Conservation (phyloP, 2,113 vertebrate species). For the Pachycephala philippinensis region DNA sequence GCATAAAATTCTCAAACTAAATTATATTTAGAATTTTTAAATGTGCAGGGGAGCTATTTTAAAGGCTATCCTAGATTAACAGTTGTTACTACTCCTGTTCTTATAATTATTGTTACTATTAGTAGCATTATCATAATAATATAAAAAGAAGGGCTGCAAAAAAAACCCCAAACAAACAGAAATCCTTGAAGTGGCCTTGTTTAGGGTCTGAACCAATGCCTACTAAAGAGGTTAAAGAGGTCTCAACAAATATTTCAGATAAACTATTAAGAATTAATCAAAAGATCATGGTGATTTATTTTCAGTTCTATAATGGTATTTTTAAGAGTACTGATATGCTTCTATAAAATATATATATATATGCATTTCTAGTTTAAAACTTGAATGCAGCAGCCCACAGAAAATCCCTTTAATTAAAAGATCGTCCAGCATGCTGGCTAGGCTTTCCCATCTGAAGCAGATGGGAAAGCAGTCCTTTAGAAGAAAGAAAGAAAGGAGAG, state of each 20-base stretch:
- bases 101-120: not conserved
- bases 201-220: not conserved
- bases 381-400: not conserved
- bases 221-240: not conserved
- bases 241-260: not conserved
- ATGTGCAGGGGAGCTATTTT: not conserved
- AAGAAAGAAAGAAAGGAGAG: not conserved
- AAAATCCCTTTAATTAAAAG: conserved; percentile 17
- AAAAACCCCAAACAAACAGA: not conserved
- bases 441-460: not conserved
- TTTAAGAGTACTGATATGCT: not conserved
- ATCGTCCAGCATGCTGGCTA: not conserved
- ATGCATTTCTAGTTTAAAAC: not conserved
- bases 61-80: conserved; percentile 41
- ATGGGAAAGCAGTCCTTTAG: not conserved
- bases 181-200: not conserved
- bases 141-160: not conserved
- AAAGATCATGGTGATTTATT: not conserved
- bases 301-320: not conserved
- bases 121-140: not conserved
- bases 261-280: not conserved
- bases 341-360: not conserved
- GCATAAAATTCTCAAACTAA: conserved; percentile 69
- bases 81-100: conserved; percentile 48
- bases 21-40: conserved; percentile 50